Base-by-base conservation (phyloP, 2,113 vertebrate genomes). In the Ia io region DNA sequence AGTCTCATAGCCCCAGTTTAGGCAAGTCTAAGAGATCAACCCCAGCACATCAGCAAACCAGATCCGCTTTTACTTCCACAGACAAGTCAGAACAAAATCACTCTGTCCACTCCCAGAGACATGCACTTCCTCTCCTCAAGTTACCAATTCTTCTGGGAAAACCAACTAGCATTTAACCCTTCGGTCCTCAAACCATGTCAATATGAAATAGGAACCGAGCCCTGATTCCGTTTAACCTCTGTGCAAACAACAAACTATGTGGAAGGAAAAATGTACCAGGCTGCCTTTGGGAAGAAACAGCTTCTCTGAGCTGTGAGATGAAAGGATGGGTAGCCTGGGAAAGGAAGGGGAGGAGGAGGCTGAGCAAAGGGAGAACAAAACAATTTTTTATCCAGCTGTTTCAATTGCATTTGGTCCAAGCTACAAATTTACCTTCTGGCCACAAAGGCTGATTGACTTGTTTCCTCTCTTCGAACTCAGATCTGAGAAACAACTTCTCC, bases 351-450 rank as follows among this genome's bases (percentile, higher is more conserved):
- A 90, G 80, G 88, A 69, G 35, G 25, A 65, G 42, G 22, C 70
- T 95, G 65, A 95, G 82, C 80, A 82, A 73, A 8, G 69, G 74
- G 37, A 91, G 51, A 96, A 83, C n/a, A 93, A 92, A 91, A 82
- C 94, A 91, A 73, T 92, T 89, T 92, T 80, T 92, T 74, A 84
- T 44, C 61, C 85, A 95, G 91, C 92, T 94, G 88, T 95, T 97
- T 95, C 86, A 88, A 95, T 80, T 96, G 59, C 86, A 89, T 96
- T 96, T 97, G 91, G 86, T 85, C 92, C 94, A 96, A 80, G 86
- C 91, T 96, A 82, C 91, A 95, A 97, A 97, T 97, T 97, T 97
- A 97, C 97, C 97, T 97, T 96, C 90, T 92, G 93, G 95, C 90
- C 88, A 96, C 3, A 90, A 95, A 96, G 84, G 73, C 88, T 96